Evolutionary conservation across 92 coral and sea anemone species (phyloP).

Genomic region (Isaurus tuberculatus): DNA sequence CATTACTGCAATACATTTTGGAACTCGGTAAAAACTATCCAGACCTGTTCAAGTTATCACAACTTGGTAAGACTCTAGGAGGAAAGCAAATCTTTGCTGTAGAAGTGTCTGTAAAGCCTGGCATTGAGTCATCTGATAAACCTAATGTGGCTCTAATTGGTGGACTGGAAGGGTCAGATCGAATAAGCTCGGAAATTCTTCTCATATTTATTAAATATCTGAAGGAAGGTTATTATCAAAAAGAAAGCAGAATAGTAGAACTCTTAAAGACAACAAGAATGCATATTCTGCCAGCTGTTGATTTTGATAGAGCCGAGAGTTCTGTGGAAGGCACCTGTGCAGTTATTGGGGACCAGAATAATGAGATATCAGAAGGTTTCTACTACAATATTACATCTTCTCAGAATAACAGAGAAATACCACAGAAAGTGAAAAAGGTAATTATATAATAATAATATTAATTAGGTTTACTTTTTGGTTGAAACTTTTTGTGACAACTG

Average conservation of each 20-base stretch:
- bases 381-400: conserved; percentile 61
- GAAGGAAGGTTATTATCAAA: conserved; percentile 72
- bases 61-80: conserved; percentile 72
- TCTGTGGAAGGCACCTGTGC: conserved; percentile 73
- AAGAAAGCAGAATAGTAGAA: conserved; percentile 61
- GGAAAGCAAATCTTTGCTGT: conserved; percentile 75
- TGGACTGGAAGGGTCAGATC: conserved; percentile 84
- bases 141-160: conserved; percentile 90
- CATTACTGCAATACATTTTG: conserved; percentile 61
- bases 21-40: conserved; percentile 64
- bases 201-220: conserved; percentile 77
- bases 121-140: conserved; percentile 52
- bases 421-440: conserved; percentile 72
- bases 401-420: conserved; percentile 56
- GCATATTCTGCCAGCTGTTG: conserved; percentile 89
- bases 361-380: conserved; percentile 84
- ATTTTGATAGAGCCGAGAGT: conserved; percentile 87
- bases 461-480: background rate
- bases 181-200: conserved; percentile 83
- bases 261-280: conserved; percentile 74
- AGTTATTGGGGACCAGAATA: conserved; percentile 59
- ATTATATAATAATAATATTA: background rate
- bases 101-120: conserved; percentile 72
- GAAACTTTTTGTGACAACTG: background rate
- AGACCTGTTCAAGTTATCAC: conserved; percentile 64